phyloP scores from a whole-genome alignment of 2,888 invertebrate species.

The Caprella mutica region DNA sequence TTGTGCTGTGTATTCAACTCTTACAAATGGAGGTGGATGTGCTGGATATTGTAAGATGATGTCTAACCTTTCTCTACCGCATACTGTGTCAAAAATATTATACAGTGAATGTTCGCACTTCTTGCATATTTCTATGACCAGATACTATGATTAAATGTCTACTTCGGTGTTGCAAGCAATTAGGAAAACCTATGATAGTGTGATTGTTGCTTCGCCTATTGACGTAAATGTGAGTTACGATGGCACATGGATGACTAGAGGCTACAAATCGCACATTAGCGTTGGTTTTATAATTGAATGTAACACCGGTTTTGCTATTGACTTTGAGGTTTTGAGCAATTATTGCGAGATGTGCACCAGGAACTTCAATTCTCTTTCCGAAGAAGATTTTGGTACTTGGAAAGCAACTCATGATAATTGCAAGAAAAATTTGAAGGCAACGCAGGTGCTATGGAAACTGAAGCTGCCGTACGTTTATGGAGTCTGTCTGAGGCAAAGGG shows the following conservation, averaged over 20 bases:
- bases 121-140: too few species aligned
- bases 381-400: neutral
- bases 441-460: conserved; percentile 6
- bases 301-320: neutral
- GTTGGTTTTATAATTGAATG: neutral
- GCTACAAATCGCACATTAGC: conserved; percentile 7
- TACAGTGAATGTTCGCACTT: too few species aligned
- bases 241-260: conserved; percentile 9
- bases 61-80: too few species aligned
- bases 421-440: conserved; percentile 3
- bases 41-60: too few species aligned
- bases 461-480: conserved; percentile 2
- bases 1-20: too few species aligned
- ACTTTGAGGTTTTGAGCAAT: conserved; percentile 2
- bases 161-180: too few species aligned
- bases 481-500: too few species aligned
- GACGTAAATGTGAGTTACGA: conserved; percentile 1
- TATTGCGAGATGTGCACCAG: neutral
- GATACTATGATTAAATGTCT: too few species aligned
- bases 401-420: neutral
- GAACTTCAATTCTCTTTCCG: neutral
- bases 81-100: too few species aligned
- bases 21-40: too few species aligned
- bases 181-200: too few species aligned
- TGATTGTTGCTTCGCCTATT: too few species aligned